Percentiles rank a stretch among this genome's conserved stretches.
Evolutionary conservation across 2,113 vertebrate species (phyloP).

Genomic region (Gulo gulo): DNA sequence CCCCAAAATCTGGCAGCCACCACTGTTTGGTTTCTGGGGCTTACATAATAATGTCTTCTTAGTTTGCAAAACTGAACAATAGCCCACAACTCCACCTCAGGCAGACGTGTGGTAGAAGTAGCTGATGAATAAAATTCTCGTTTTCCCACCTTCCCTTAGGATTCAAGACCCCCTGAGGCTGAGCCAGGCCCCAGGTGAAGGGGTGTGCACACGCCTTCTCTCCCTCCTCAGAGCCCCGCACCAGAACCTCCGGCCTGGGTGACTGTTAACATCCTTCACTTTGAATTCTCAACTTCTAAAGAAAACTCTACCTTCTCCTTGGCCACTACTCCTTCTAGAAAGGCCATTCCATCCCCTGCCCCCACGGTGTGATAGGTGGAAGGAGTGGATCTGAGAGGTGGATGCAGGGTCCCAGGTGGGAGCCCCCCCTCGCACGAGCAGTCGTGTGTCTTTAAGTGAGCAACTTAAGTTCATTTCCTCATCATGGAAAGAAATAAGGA

Average conservation of each 20-base stretch:
- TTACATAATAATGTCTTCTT: neutral
- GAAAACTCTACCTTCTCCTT: neutral
- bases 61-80: neutral
- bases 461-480: neutral
- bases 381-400: neutral
- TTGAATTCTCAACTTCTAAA: neutral
- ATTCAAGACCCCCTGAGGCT: neutral
- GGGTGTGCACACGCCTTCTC: neutral
- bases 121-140: neutral
- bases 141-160: neutral
- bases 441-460: neutral
- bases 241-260: too few relatives aligned
- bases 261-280: neutral
- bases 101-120: neutral
- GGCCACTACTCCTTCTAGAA: neutral
- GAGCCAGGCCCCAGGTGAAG: neutral
- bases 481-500: neutral
- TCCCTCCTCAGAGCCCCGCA: too few relatives aligned
- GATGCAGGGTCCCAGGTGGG: neutral
- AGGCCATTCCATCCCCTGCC: too few relatives aligned
- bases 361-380: neutral
- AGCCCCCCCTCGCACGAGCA: neutral
- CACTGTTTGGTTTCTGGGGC: neutral
- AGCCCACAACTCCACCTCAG: neutral
- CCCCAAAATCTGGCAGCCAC: neutral